Evolutionary conservation across 1,140 invertebrate species (phyloP).

Genomic region (Oncopodura yosiiana): DNA sequence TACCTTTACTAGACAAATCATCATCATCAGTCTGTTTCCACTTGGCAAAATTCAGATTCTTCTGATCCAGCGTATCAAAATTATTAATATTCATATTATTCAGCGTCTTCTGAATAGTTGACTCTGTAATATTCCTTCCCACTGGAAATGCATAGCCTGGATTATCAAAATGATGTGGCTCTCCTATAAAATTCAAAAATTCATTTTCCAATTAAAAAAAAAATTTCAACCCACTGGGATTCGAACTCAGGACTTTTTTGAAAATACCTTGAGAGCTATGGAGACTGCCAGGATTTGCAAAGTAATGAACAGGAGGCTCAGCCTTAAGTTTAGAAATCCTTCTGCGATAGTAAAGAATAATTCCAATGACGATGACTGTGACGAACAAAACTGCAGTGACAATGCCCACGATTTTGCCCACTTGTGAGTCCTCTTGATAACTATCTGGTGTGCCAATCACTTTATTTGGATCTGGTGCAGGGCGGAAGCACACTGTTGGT

Average conservation of each 20-base stretch:
- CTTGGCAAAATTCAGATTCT: slow-evolving; percentile 35
- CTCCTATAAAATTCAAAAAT: slow-evolving; percentile 41
- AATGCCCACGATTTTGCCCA: slow-evolving; percentile 43
- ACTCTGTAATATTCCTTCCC: no score
- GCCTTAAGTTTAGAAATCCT: slow-evolving; percentile 67
- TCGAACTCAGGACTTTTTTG: background rate
- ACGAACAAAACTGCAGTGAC: slow-evolving; percentile 56
- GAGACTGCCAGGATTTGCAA: slow-evolving; percentile 57
- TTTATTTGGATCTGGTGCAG: background rate
- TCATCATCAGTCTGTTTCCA: slow-evolving; percentile 43
- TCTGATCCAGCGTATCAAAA: slow-evolving; percentile 22
- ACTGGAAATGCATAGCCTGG: slow-evolving; percentile 72
- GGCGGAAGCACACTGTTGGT: background rate
- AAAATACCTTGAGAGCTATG: slow-evolving; percentile 51
- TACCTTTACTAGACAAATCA: slow-evolving; percentile 31
- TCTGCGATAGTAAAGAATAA: slow-evolving; percentile 64
- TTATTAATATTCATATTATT: slow-evolving; percentile 29
- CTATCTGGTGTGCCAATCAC: background rate
- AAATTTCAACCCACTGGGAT: background rate
- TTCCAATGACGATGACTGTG: slow-evolving; percentile 53
- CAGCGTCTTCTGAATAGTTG: no score
- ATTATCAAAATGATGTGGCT: slow-evolving; percentile 85
- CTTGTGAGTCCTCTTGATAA: slow-evolving; percentile 20
- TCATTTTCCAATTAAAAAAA: background rate
- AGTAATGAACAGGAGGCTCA: slow-evolving; percentile 78